Percentiles rank a stretch among this genome's conserved stretches.
These are phyloP conservation scores for Odontocolon sp. DNA, from an alignment of 2,888 invertebrate genomes.

Conservation along the genomic window DNA sequence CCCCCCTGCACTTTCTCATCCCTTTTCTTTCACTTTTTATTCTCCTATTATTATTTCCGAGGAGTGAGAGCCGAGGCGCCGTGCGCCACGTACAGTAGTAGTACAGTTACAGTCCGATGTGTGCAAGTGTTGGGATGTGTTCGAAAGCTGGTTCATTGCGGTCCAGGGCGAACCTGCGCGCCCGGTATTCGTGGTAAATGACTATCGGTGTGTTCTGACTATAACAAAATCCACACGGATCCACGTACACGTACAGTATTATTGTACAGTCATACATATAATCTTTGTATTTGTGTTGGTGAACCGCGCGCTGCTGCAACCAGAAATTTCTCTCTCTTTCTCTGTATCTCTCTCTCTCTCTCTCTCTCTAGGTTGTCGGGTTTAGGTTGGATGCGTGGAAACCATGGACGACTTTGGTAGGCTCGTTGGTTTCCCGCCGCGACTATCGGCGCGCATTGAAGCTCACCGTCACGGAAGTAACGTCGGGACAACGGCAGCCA, in stretches of 20 bases:
- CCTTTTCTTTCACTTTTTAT: conserved; percentile 78
- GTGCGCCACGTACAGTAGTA: conserved; percentile 31
- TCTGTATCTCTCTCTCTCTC: too few species aligned
- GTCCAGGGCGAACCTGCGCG: conserved; percentile 51
- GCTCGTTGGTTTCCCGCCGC: conserved; percentile 80
- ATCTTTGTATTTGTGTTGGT: conserved; percentile 34
- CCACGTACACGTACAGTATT: neutral
- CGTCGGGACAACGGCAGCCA: conserved; percentile 79
- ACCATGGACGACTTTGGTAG: conserved; percentile 79
- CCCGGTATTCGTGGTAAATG: too few species aligned
- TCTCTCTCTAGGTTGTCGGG: conserved; percentile 62
- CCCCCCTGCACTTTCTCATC: conserved; percentile 77
- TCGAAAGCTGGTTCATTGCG: conserved; percentile 34
- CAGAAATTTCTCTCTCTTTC: too few species aligned
- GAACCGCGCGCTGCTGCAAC: conserved; percentile 50
- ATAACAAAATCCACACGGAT: conserved; percentile 35
- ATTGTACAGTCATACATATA: conserved; percentile 34
- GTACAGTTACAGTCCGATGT: conserved; percentile 30
- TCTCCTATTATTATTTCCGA: conserved; percentile 78
- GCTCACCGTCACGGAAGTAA: conserved; percentile 81
- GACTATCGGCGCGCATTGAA: conserved; percentile 80
- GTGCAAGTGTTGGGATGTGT: conserved; percentile 38
- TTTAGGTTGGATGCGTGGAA: conserved; percentile 76
- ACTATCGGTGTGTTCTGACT: conserved; percentile 40
- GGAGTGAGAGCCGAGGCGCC: conserved; percentile 60